phyloP scores from a whole-genome alignment of 2,888 invertebrate species.

The Lucinisca nassula region DNA sequence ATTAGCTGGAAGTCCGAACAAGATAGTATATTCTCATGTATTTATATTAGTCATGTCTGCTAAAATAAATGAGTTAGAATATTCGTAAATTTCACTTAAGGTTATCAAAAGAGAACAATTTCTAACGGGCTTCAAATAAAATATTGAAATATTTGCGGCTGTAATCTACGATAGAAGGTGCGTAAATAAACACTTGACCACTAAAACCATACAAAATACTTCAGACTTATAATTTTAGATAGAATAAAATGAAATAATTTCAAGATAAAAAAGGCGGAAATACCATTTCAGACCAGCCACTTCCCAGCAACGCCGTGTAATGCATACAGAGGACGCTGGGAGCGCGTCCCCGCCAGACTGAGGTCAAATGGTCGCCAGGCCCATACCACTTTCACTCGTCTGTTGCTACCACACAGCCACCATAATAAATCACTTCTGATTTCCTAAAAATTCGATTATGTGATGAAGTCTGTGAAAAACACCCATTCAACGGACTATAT shows the following conservation, averaged over 20 bases:
- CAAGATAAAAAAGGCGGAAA: neutral
- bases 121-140: neutral
- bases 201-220: constrained; percentile 6
- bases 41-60: constrained; percentile 9
- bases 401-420: neutral
- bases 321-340: neutral
- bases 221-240: constrained; percentile 9
- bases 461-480: no score
- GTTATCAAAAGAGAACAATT: constrained; percentile 2
- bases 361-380: neutral
- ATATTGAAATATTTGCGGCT: constrained; percentile 10
- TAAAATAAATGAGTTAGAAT: neutral
- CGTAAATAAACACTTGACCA: constrained; percentile 19
- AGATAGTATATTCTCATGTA: neutral
- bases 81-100: constrained; percentile 13
- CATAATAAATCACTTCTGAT: neutral
- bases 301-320: constrained; percentile 4
- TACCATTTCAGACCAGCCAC: neutral
- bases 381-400: neutral
- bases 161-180: neutral
- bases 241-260: constrained; percentile 14
- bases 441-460: no score
- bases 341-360: neutral
- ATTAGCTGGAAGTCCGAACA: neutral
- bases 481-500: no score